These are phyloP conservation scores for Cyphomyrus plagiostoma DNA, from an alignment of 2,113 vertebrate genomes.

Conservation along the genomic window DNA sequence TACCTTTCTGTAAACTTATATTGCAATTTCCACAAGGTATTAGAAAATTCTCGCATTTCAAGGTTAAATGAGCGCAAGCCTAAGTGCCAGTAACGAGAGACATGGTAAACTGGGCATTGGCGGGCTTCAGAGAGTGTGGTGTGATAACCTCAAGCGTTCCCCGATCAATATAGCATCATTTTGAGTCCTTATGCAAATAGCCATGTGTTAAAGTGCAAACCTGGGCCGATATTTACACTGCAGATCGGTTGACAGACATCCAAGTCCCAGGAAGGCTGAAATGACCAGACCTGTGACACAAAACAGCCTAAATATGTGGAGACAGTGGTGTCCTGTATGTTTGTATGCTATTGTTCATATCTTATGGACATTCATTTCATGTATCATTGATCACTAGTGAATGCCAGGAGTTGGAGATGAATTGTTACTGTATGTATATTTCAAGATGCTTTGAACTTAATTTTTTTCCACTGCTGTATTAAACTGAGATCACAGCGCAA, in stretches of 20 bases:
- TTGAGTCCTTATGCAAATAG: slow-evolving; percentile 37
- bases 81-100: slow-evolving; percentile 45
- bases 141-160: slow-evolving; percentile 41
- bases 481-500: too few species aligned
- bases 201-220: slow-evolving; percentile 27
- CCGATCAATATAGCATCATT: slow-evolving; percentile 46
- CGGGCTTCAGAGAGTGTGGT: slow-evolving; percentile 31
- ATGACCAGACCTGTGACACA: background rate
- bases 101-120: slow-evolving; percentile 26
- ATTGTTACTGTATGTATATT: background rate
- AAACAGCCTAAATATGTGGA: background rate
- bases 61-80: slow-evolving; percentile 56
- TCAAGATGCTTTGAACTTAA: background rate
- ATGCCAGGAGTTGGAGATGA: slow-evolving; percentile 16
- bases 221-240: background rate
- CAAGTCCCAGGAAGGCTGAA: background rate
- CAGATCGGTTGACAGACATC: background rate
- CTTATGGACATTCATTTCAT: slow-evolving; percentile 31
- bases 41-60: slow-evolving; percentile 52
- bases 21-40: slow-evolving; percentile 33
- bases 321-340: background rate
- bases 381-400: slow-evolving; percentile 31
- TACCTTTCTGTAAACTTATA: background rate
- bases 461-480: too few species aligned
- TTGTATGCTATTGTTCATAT: slow-evolving; percentile 11